Percentiles rank a stretch among this genome's conserved stretches.
These are phyloP conservation scores for Cheirogaleus major DNA, from an alignment of 2,797 vertebrate genomes.

Conservation along the genomic window DNA sequence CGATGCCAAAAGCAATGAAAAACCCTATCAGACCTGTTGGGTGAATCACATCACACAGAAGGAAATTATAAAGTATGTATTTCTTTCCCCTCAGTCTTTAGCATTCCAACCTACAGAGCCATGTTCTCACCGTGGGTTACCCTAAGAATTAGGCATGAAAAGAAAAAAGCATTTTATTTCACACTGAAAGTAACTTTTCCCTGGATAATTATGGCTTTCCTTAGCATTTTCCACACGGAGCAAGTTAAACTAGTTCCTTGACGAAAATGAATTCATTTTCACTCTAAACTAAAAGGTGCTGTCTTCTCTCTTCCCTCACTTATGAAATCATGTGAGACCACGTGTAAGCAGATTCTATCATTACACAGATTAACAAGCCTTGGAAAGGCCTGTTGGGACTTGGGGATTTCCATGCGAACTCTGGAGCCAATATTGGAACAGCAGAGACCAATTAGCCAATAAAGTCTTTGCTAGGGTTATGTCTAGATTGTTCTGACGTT, in stretches of 20 bases:
- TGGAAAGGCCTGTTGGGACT: conserved; percentile 32
- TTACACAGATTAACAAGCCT: neutral
- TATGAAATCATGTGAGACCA: neutral
- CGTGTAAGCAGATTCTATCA: neutral
- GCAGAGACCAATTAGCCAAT: neutral
- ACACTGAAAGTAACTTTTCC: neutral
- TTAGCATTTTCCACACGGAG: neutral
- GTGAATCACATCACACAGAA: conserved; percentile 71
- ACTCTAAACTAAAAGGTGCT: conserved; percentile 7
- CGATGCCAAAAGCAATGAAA: conserved; percentile 99
- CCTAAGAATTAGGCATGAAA: neutral
- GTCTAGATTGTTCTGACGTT: neutral
- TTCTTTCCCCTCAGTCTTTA: neutral
- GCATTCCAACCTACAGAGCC: neutral
- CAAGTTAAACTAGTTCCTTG: neutral
- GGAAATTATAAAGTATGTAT: neutral
- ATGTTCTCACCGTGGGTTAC: neutral
- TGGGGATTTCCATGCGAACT: neutral
- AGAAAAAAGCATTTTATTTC: neutral
- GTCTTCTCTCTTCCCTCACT: neutral
- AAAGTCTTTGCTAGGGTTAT: neutral
- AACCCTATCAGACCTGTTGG: conserved; percentile 97
- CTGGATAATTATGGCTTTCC: neutral
- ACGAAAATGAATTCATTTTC: conserved; percentile 44
- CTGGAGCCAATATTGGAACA: neutral